phyloP scores from a whole-genome alignment of 2,888 invertebrate species.

The Volucella zonaria region DNA sequence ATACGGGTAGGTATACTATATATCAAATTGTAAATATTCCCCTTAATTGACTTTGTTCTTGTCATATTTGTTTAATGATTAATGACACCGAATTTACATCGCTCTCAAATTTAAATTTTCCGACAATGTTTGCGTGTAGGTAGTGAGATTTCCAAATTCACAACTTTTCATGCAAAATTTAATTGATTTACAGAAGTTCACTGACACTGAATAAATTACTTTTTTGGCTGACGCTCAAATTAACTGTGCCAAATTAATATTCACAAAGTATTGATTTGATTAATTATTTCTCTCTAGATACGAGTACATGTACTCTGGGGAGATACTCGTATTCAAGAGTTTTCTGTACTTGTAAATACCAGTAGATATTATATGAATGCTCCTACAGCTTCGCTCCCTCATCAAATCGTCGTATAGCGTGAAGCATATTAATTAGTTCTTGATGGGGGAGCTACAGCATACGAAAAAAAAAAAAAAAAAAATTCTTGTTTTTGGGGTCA shows the following conservation, averaged over 20 bases:
- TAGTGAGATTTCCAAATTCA: not conserved
- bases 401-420: conserved; percentile 28
- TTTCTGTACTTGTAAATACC: conserved; percentile 43
- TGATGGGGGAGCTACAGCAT: conserved; percentile 1
- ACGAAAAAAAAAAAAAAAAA: not conserved
- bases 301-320: conserved; percentile 33
- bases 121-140: not conserved
- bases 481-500: not conserved
- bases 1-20: no score
- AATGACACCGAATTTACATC: no score
- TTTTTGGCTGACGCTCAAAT: not conserved
- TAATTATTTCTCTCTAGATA: conserved; percentile 45
- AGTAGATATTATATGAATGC: conserved; percentile 42
- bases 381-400: not conserved
- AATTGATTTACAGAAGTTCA: conserved; percentile 14
- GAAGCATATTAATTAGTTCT: conserved; percentile 59
- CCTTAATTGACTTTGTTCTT: no score
- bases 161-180: conserved; percentile 10
- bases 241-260: conserved; percentile 5
- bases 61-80: no score
- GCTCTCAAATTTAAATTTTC: not conserved
- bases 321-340: no score
- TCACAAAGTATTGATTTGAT: conserved; percentile 47
- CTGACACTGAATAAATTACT: conserved; percentile 5
- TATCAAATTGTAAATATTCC: no score